Conservation (phyloP, 2,888 invertebrate genomes). For the Microplitis deprimator region DNA sequence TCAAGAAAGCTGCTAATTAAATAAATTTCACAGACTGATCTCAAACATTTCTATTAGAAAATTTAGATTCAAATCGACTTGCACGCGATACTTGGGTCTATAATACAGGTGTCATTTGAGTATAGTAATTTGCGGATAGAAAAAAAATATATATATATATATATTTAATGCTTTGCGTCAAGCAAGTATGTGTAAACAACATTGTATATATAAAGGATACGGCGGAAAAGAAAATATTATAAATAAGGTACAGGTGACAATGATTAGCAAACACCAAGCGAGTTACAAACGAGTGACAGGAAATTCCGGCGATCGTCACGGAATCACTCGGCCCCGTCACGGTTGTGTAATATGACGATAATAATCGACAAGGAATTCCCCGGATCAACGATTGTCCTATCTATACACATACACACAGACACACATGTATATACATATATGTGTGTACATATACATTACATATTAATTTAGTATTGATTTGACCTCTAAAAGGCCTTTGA, state of each 20-base stretch:
- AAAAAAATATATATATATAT: too few species aligned
- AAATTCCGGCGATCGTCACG: slow-evolving; percentile 44
- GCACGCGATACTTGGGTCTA: too few species aligned
- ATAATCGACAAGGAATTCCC: slow-evolving; percentile 40
- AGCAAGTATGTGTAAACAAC: too few species aligned
- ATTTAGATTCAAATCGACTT: too few species aligned
- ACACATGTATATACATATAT: too few species aligned
- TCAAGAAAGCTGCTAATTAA: too few species aligned
- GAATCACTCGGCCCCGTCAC: slow-evolving; percentile 23
- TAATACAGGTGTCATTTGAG: too few species aligned
- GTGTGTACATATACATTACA: too few species aligned
- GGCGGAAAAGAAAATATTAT: background rate
- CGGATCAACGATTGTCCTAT: slow-evolving; percentile 30
- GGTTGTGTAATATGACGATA: slow-evolving; percentile 44
- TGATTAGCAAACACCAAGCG: slow-evolving; percentile 30
- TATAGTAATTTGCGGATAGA: too few species aligned
- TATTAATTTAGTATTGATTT: slow-evolving; percentile 22
- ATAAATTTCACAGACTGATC: too few species aligned
- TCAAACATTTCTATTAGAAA: too few species aligned
- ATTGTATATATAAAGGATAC: background rate
- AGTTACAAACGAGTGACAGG: slow-evolving; percentile 38
- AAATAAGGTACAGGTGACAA: background rate
- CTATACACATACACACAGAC: background rate
- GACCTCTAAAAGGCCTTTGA: slow-evolving; percentile 30
- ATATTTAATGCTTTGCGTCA: too few species aligned